Evolutionary conservation across 2,888 invertebrate genomes (phyloP).

Genomic region (Yponomeuta sedellus): DNA sequence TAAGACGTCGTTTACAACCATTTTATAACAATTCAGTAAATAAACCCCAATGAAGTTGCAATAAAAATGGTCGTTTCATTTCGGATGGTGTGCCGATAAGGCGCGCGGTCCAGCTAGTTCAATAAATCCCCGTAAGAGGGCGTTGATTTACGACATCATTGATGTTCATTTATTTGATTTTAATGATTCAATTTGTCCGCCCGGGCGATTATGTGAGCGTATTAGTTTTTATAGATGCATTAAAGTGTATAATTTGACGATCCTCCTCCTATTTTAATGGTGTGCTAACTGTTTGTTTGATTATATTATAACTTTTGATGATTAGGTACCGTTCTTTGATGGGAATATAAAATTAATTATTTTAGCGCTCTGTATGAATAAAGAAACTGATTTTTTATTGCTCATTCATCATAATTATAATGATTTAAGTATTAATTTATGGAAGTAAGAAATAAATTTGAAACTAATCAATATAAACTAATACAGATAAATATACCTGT

Average conservation of each 20-base stretch:
- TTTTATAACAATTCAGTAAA: slow-evolving; percentile 62
- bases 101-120: slow-evolving; percentile 49
- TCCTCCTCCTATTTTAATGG: slow-evolving; percentile 55
- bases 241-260: slow-evolving; percentile 56
- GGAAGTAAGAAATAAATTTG: too few species aligned
- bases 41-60: slow-evolving; percentile 54
- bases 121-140: slow-evolving; percentile 51
- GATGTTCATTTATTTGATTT: slow-evolving; percentile 32
- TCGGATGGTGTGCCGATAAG: slow-evolving; percentile 57
- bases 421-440: too few species aligned
- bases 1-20: slow-evolving; percentile 58
- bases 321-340: background rate
- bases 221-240: slow-evolving; percentile 58
- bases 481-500: too few species aligned
- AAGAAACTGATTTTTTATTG: background rate
- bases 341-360: background rate
- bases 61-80: slow-evolving; percentile 61
- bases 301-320: background rate
- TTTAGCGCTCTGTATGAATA: background rate
- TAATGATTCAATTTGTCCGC: slow-evolving; percentile 56
- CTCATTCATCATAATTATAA: background rate
- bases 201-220: slow-evolving; percentile 49
- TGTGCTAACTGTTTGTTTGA: slow-evolving; percentile 29
- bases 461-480: too few species aligned
- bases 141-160: slow-evolving; percentile 56